phyloP scores from a whole-genome alignment of 2,797 vertebrate genomes.

The Taenioides sp. region DNA sequence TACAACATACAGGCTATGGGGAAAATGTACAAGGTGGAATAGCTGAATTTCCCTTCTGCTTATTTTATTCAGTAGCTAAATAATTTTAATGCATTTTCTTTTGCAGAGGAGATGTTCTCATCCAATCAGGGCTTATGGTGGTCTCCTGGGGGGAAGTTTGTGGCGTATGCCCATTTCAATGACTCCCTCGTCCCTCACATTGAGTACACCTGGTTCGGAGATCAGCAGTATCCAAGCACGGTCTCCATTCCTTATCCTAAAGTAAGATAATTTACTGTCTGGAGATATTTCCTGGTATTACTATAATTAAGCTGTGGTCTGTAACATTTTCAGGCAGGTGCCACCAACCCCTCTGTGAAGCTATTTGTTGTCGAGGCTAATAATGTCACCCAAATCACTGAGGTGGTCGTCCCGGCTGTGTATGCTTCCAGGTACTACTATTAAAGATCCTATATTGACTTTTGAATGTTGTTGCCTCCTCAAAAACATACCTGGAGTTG shows the following conservation, averaged over 20 bases:
- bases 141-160: slow-evolving; percentile 86
- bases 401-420: slow-evolving; percentile 79
- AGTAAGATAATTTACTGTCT: slow-evolving; percentile 64
- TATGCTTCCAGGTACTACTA: slow-evolving; percentile 79
- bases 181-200: slow-evolving; percentile 87
- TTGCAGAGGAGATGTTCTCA: slow-evolving; percentile 95
- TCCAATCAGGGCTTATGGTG: slow-evolving; percentile 89
- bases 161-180: slow-evolving; percentile 93
- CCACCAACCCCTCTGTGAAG: slow-evolving; percentile 86
- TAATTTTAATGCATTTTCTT: neutral
- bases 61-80: too few species aligned
- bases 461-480: too few species aligned
- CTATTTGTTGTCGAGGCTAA: slow-evolving; percentile 83
- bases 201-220: slow-evolving; percentile 91
- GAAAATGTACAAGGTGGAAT: too few species aligned
- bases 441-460: too few species aligned
- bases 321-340: slow-evolving; percentile 78
- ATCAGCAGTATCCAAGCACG: slow-evolving; percentile 89
- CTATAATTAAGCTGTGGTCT: neutral
- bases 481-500: too few species aligned
- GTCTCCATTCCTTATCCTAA: slow-evolving; percentile 93
- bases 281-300: neutral
- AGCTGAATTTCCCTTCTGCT: too few species aligned
- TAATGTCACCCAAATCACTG: slow-evolving; percentile 54
- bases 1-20: too few species aligned